A percentile compares a stretch with the other conserved stretches of the same genome.
phyloP scores from a whole-genome alignment of 2,113 vertebrate species.

The Prinia subflava region DNA sequence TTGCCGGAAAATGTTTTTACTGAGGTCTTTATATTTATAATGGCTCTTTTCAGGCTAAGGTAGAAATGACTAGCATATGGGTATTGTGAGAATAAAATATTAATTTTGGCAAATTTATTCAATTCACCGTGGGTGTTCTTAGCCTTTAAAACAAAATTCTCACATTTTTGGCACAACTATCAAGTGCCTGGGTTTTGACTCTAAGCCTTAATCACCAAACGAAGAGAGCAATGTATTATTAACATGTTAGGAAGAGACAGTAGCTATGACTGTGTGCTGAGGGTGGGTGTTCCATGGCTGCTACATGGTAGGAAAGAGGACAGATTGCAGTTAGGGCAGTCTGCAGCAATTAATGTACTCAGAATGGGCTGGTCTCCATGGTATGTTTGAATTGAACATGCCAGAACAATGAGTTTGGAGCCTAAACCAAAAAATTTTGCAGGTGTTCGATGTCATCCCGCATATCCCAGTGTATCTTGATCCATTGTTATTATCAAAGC shows the following conservation, averaged over 20 bases:
- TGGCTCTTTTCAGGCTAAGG: constrained; percentile 57
- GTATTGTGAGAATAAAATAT: constrained; percentile 62
- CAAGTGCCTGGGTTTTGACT: constrained; percentile 35
- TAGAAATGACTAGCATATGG: constrained; percentile 65
- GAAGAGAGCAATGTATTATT: constrained; percentile 37
- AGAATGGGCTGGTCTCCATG: background rate
- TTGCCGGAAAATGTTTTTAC: constrained; percentile 54
- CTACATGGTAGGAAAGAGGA: background rate
- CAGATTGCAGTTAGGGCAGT: background rate
- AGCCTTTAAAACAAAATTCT: constrained; percentile 61
- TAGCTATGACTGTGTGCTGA: background rate
- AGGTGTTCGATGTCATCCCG: background rate
- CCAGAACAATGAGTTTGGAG: background rate
- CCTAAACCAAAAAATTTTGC: background rate
- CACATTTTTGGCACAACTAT: constrained; percentile 52
- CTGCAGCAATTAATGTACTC: background rate
- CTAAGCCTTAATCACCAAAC: constrained; percentile 37
- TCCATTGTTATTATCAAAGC: background rate
- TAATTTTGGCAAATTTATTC: constrained; percentile 64
- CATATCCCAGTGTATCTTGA: background rate
- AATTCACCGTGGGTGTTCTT: constrained; percentile 59
- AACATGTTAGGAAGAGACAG: background rate
- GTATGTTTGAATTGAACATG: background rate
- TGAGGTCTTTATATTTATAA: constrained; percentile 43
- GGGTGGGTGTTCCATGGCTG: background rate